Evolutionary conservation across 1,140 invertebrate species (phyloP), one percentile per base, ranked within the genome.

Genomic region (Oryctes rhinoceros): DNA sequence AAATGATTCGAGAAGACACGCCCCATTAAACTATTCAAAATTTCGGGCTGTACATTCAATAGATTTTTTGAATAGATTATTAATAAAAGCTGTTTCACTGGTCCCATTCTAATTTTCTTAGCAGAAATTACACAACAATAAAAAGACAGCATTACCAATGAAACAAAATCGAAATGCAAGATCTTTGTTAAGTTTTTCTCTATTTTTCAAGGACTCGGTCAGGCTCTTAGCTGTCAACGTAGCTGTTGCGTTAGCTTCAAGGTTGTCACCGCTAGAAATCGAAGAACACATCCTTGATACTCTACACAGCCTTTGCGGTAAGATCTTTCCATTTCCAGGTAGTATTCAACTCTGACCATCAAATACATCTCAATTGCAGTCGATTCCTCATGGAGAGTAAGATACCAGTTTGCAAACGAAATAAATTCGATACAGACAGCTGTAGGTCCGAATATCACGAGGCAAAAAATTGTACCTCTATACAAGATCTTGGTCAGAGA

Each of bases 371-470:
- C 79, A 79, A 47, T 84, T 84, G 59, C 48, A 85, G 85, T 81
- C 47, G 81, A 84, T 48, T 18, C 65, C 10, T 85, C 85, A 15
- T 86, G 85, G 86, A 85, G 82, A 77, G 79, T 86, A 6, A 81
- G 85, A 18, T 83, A 84, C 79, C 79, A 80, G 20, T 44, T 86
- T 5, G 84, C 86, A 3, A 62, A 49, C 59, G 47, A 81, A 24
- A 84, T 87, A 24, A 79, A 82, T 2, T 75, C 82, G 24, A 81
- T 87, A 2, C 85, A 84, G 48, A 81, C 49, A 44, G 78, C 82
- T 0, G 80, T 82, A 10, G 71, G 80, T 24, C 79, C 79, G n/a
- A 80, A 80, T 48, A 78, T 84, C 48, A 79, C 80, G 44, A 44
- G 82, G 5, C 80, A 81, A 37, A 82, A 79, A 62, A 48, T 85